Base-by-base conservation (phyloP, 2,888 invertebrate genomes). In the Brachyptera risi region DNA sequence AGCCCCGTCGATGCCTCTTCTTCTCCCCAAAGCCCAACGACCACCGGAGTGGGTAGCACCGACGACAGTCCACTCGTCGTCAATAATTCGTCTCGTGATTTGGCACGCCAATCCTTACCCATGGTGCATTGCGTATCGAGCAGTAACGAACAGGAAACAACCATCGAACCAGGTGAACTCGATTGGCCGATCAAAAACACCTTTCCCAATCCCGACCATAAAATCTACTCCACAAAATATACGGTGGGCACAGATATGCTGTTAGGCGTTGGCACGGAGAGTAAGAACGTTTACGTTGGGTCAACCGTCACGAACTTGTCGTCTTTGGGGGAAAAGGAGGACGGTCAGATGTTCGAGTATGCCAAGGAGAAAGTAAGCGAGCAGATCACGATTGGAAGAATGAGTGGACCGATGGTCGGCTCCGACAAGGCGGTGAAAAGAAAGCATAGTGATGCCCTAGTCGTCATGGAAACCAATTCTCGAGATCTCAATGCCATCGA, bases 91-190 rank as follows among this genome's bases (percentile, higher is more conserved):
- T 26, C 24, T 11, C 1, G 27, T 42, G 38, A 15, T 35, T 40
- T 9, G 17, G 38, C 37, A 19, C 49, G 23, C 15, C 62, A 21
- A 27, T 35, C 59, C 13, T 60, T 65, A 56, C 85, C 87, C 4
- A 86, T 91, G 91, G 92, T 92, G 26, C 92, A 92, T 73, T 92
- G 90, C 73, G 88, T 92, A 65, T 91, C 92, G 31, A 91, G 91
- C 71, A 91, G 91, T 68, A 91, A 91, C 71, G 90, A 65, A 31
- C 65, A 44, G 19, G 61, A 61, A 17, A 51, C 40, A 1, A 21
- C 47, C 1, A 47, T 13, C 24, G 47, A 47, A n/a, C 19, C 17
- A 9, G 35, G 31, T 19, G 49, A 49, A 11, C 19, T 26, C 24
- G 58, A 58, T 35, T 58, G 58, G 58, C 24, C 58, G 17, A n/a